phyloP scores from a whole-genome alignment of 2,113 vertebrate species.

The Beaufortia kweichowensis region DNA sequence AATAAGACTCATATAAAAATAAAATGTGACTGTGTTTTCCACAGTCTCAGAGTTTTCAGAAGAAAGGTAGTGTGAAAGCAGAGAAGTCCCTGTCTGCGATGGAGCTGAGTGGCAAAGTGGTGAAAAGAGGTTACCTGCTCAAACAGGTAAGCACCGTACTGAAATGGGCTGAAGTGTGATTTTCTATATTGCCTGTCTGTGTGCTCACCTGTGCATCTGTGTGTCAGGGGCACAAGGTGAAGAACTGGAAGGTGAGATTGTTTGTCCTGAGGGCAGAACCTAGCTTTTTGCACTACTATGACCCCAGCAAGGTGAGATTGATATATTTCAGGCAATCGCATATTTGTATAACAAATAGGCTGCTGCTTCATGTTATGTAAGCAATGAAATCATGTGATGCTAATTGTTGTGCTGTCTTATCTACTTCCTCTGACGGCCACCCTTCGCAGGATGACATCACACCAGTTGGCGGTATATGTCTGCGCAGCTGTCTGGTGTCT shows the following conservation, averaged over 20 bases:
- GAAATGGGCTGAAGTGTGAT: not conserved
- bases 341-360: not conserved
- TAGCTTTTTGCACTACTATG: slow-evolving; percentile 90
- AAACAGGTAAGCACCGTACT: slow-evolving; percentile 82
- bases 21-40: slow-evolving; percentile 8
- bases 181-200: not conserved
- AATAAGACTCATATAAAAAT: not conserved
- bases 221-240: slow-evolving; percentile 85
- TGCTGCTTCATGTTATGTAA: not conserved
- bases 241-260: slow-evolving; percentile 96
- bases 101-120: slow-evolving; percentile 85
- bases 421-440: slow-evolving; percentile 58
- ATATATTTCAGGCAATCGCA: not conserved
- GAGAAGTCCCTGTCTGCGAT: slow-evolving; percentile 78
- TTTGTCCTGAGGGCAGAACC: slow-evolving; percentile 92
- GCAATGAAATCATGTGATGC: not conserved
- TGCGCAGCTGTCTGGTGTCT: slow-evolving; percentile 88
- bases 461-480: slow-evolving; percentile 87
- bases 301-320: slow-evolving; percentile 84
- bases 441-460: slow-evolving; percentile 83
- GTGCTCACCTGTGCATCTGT: slow-evolving; percentile 9
- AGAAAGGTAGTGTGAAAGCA: slow-evolving; percentile 78
- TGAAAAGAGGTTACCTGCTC: slow-evolving; percentile 88
- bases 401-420: slow-evolving; percentile 36
- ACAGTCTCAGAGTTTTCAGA: slow-evolving; percentile 85